phyloP scores from a whole-genome alignment of 2,888 invertebrate genomes.

The Eumerus sabulonum region DNA sequence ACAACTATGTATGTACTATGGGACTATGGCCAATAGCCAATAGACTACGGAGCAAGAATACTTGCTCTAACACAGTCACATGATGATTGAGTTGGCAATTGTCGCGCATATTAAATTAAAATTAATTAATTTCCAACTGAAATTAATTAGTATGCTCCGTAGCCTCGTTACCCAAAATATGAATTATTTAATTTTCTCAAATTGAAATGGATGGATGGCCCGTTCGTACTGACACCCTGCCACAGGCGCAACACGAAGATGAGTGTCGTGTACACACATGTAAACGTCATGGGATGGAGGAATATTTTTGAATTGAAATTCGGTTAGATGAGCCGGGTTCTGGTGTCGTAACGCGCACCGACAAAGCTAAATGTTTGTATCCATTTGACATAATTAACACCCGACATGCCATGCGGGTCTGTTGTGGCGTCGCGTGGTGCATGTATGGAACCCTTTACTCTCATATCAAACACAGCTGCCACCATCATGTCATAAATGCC shows the following conservation, averaged over 20 bases:
- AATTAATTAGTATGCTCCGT: slow-evolving; percentile 65
- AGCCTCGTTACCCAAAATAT: slow-evolving; percentile 60
- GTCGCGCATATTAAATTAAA: slow-evolving; percentile 69
- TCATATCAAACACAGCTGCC: slow-evolving; percentile 22
- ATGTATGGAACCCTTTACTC: slow-evolving; percentile 56
- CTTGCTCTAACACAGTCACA: slow-evolving; percentile 42
- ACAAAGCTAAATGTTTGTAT: slow-evolving; percentile 61
- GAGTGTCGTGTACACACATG: no score
- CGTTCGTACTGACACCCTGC: not conserved
- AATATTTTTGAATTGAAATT: slow-evolving; percentile 38
- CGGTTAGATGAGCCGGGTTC: slow-evolving; percentile 40
- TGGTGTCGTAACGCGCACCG: slow-evolving; percentile 49
- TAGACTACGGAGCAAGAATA: no score
- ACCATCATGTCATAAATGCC: slow-evolving; percentile 55
- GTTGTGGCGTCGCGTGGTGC: slow-evolving; percentile 37
- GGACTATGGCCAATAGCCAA: no score
- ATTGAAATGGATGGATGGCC: slow-evolving; percentile 65
- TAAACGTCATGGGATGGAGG: not conserved
- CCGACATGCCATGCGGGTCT: slow-evolving; percentile 70
- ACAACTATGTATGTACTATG: slow-evolving; percentile 45
- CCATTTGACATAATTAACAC: slow-evolving; percentile 71
- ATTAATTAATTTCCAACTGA: slow-evolving; percentile 67
- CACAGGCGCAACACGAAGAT: no score
- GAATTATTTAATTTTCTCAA: slow-evolving; percentile 66
- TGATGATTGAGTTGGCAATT: slow-evolving; percentile 68